phyloP scores from a whole-genome alignment of 2,888 invertebrate genomes.

The Pandemis cinnamomeana region DNA sequence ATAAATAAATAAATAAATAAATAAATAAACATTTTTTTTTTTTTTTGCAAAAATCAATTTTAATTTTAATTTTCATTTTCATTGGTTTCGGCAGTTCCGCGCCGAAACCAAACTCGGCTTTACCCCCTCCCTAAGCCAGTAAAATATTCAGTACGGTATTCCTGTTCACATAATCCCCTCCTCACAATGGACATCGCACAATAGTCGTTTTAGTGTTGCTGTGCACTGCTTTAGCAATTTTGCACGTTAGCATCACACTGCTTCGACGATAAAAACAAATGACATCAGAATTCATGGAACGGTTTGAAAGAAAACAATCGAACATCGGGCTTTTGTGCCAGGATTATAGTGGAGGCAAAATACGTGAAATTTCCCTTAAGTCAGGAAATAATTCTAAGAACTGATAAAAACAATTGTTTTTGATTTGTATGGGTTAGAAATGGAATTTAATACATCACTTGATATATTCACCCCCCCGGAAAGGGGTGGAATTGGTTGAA shows the following conservation, averaged over 20 bases:
- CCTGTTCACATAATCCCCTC: constrained; percentile 2
- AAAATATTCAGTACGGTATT: constrained; percentile 16
- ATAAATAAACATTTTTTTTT: too few species aligned
- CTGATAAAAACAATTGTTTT: too few species aligned
- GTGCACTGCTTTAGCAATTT: background rate
- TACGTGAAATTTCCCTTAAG: too few species aligned
- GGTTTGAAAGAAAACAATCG: background rate
- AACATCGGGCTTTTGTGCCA: background rate
- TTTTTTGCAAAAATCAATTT: too few species aligned
- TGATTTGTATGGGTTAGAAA: too few species aligned
- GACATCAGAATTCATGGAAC: background rate
- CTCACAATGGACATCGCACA: constrained; percentile 6
- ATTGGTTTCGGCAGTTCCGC: background rate
- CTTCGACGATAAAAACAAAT: background rate
- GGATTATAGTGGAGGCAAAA: too few species aligned
- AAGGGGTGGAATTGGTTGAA: too few species aligned
- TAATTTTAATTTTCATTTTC: too few species aligned
- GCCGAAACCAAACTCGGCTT: constrained; percentile 8
- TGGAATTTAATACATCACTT: too few species aligned
- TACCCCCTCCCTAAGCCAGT: background rate
- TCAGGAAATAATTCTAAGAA: too few species aligned
- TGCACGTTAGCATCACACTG: background rate
- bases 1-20: too few species aligned
- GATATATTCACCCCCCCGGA: too few species aligned
- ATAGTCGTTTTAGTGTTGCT: background rate